These are phyloP conservation scores for Ameiurus melas DNA, from an alignment of 2,113 vertebrate species.

Conservation along the genomic window DNA sequence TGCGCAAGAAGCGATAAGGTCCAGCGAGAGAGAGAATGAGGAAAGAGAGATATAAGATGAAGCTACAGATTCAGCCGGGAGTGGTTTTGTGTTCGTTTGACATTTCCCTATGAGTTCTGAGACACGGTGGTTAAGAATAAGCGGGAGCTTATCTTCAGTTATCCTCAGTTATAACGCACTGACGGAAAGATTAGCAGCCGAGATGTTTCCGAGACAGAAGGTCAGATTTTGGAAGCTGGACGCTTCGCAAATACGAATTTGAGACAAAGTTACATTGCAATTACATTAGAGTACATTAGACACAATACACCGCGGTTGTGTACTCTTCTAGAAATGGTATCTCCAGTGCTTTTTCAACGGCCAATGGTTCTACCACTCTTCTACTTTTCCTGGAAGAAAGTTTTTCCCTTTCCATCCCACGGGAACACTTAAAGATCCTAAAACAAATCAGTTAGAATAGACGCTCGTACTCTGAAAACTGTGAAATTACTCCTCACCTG, in stretches of 20 bases:
- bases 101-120: not conserved
- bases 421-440: not conserved
- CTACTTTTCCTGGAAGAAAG: not conserved
- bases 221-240: not conserved
- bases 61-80: not conserved
- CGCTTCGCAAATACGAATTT: not conserved
- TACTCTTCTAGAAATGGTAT: not conserved
- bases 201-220: not conserved
- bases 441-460: slow-evolving; percentile 15
- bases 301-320: not conserved
- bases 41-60: not conserved
- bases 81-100: not conserved
- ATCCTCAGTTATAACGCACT: not conserved
- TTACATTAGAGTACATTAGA: not conserved
- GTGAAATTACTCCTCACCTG: not conserved
- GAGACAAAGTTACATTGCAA: not conserved
- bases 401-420: not conserved
- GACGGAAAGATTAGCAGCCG: not conserved
- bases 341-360: no score
- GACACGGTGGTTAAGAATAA: not conserved
- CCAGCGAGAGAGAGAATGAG: not conserved
- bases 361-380: not conserved
- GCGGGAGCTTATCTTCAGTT: not conserved
- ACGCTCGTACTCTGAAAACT: not conserved
- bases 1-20: not conserved